Conservation (phyloP, 1,140 invertebrate genomes). For the Spodoptera litura region DNA sequence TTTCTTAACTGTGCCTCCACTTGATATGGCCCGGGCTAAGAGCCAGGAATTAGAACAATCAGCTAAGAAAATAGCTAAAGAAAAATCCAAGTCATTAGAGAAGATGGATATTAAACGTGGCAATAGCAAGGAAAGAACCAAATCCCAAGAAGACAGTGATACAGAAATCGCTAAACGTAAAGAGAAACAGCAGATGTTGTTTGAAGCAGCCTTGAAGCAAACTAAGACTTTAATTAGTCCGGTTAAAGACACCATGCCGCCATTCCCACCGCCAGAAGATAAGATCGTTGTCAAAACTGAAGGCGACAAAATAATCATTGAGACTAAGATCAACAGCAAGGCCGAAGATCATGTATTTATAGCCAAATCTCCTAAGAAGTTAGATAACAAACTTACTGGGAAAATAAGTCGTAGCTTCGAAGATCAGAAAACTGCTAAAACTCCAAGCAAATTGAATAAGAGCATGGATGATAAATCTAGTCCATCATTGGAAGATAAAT, state of each 20-base stretch:
- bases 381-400: slow-evolving; percentile 88
- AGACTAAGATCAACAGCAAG: slow-evolving; percentile 88
- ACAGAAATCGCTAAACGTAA: slow-evolving; percentile 89
- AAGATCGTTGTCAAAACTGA: slow-evolving; percentile 88
- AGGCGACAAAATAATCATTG: slow-evolving; percentile 88
- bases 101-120: slow-evolving; percentile 87
- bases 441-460: slow-evolving; percentile 86
- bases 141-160: slow-evolving; percentile 89
- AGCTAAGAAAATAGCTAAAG: slow-evolving; percentile 86
- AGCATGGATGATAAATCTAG: slow-evolving; percentile 87
- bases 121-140: slow-evolving; percentile 89
- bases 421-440: slow-evolving; percentile 86
- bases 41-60: slow-evolving; percentile 88
- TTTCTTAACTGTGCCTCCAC: slow-evolving; percentile 85
- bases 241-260: slow-evolving; percentile 88
- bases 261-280: slow-evolving; percentile 90
- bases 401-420: slow-evolving; percentile 90
- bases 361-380: slow-evolving; percentile 89
- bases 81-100: slow-evolving; percentile 89
- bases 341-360: slow-evolving; percentile 89
- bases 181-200: slow-evolving; percentile 90
- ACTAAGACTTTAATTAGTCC: slow-evolving; percentile 90
- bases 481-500: slow-evolving; percentile 87
- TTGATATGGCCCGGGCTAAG: slow-evolving; percentile 88
- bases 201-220: slow-evolving; percentile 90